Conservation (phyloP, 64 coral and sea anemone genomes). For the Dendronephthya gigantea region DNA sequence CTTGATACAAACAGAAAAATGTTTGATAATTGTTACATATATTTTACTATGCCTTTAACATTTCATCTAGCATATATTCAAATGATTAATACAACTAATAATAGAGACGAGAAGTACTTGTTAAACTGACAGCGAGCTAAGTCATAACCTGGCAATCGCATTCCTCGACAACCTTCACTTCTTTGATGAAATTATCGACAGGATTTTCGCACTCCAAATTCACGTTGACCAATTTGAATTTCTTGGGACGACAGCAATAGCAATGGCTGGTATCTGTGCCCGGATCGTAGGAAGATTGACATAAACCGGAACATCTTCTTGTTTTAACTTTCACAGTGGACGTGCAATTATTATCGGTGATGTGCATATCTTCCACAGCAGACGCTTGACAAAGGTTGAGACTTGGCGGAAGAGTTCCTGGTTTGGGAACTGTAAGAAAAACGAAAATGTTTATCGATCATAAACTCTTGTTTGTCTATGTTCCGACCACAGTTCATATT, state of each 20-base stretch:
- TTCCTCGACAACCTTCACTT: not conserved
- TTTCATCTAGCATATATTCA: not conserved
- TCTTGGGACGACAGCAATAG: not conserved
- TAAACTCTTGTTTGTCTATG: too few relatives aligned
- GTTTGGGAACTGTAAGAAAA: not conserved
- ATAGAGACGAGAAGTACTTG: not conserved
- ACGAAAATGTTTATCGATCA: not conserved
- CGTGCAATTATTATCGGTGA: not conserved
- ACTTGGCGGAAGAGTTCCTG: not conserved
- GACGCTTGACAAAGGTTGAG: not conserved
- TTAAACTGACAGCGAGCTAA: not conserved
- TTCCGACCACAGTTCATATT: too few relatives aligned
- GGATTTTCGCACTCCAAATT: not conserved
- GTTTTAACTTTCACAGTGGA: not conserved
- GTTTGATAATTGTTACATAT: too few relatives aligned
- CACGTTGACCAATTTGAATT: not conserved
- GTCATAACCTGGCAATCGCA: not conserved
- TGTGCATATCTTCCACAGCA: not conserved
- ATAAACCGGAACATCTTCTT: not conserved
- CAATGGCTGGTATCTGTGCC: not conserved
- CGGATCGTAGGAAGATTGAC: not conserved
- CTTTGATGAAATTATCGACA: not conserved
- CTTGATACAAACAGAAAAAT: too few relatives aligned
- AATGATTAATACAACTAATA: not conserved
- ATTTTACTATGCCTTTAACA: not conserved